A percentile compares a stretch with the other conserved stretches of the same genome.
These are phyloP conservation scores for Acipenser oxyrinchus DNA, from an alignment of 2,797 vertebrate species.

Conservation along the genomic window DNA sequence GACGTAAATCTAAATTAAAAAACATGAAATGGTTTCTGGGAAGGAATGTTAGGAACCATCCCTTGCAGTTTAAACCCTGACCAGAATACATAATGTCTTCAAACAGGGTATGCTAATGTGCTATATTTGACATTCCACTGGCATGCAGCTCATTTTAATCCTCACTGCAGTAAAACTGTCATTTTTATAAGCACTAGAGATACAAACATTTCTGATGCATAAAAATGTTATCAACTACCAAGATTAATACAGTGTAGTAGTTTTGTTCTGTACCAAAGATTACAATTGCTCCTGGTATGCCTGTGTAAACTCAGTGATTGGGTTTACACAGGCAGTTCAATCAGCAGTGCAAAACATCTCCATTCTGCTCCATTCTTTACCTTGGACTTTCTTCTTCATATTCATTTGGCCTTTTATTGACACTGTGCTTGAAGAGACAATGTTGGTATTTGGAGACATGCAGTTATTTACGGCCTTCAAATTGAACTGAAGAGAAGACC, in stretches of 20 bases:
- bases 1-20: constrained; percentile 19
- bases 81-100: constrained; percentile 40
- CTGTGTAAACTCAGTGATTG: constrained; percentile 10
- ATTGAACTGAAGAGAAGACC: too few relatives aligned
- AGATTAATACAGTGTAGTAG: constrained; percentile 25
- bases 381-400: too few relatives aligned
- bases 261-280: constrained; percentile 8
- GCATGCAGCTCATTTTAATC: constrained; percentile 39
- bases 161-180: constrained; percentile 31
- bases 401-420: too few relatives aligned
- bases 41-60: constrained; percentile 14
- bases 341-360: not conserved
- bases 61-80: constrained; percentile 25
- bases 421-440: too few relatives aligned
- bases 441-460: too few relatives aligned
- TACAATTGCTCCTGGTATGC: constrained; percentile 7
- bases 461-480: too few relatives aligned
- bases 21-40: not conserved
- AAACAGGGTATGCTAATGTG: constrained; percentile 35
- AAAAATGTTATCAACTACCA: constrained; percentile 25
- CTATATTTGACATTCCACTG: constrained; percentile 36
- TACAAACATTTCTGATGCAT: constrained; percentile 23
- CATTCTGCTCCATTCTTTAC: too few relatives aligned
- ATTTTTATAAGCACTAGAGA: constrained; percentile 30
- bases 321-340: constrained; percentile 18